These are phyloP conservation scores for Prosopocoilus inquinatus DNA, from an alignment of 2,888 invertebrate species.

Conservation along the genomic window DNA sequence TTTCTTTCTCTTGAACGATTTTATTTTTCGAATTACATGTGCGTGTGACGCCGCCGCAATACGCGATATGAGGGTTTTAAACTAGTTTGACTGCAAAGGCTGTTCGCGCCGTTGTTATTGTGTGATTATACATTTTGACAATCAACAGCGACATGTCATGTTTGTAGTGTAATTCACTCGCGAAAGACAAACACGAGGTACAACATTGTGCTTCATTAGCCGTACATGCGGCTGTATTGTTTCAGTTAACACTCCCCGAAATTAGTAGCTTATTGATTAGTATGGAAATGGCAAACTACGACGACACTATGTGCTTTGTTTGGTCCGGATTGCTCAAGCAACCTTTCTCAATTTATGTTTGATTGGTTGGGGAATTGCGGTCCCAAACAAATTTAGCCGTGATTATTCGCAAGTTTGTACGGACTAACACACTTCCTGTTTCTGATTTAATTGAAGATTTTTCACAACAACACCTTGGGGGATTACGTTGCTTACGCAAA, in stretches of 20 bases:
- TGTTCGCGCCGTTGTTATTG: not conserved
- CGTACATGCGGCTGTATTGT: constrained; percentile 18
- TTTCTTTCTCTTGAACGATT: too few relatives aligned
- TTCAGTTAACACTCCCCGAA: constrained; percentile 17
- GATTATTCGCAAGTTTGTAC: too few relatives aligned
- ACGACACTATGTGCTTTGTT: not conserved
- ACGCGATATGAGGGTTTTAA: too few relatives aligned
- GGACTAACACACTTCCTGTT: too few relatives aligned
- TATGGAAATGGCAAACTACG: constrained; percentile 4
- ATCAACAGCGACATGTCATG: not conserved
- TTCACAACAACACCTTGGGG: too few relatives aligned
- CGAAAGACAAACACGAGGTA: not conserved
- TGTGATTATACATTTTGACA: not conserved
- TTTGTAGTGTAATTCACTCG: not conserved
- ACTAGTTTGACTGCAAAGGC: too few relatives aligned
- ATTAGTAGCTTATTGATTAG: constrained; percentile 25
- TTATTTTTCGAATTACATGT: too few relatives aligned
- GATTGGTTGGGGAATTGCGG: not conserved
- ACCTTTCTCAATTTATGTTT: not conserved
- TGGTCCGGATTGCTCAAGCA: not conserved
- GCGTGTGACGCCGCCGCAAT: too few relatives aligned
- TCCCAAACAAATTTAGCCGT: too few relatives aligned
- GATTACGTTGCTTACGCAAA: too few relatives aligned
- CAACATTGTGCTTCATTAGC: constrained; percentile 19
- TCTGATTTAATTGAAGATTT: too few relatives aligned